Percentiles rank a stretch among this genome's conserved stretches.
Evolutionary conservation across 1,140 invertebrate species (phyloP).

Genomic region (Mactra quadrangularis): DNA sequence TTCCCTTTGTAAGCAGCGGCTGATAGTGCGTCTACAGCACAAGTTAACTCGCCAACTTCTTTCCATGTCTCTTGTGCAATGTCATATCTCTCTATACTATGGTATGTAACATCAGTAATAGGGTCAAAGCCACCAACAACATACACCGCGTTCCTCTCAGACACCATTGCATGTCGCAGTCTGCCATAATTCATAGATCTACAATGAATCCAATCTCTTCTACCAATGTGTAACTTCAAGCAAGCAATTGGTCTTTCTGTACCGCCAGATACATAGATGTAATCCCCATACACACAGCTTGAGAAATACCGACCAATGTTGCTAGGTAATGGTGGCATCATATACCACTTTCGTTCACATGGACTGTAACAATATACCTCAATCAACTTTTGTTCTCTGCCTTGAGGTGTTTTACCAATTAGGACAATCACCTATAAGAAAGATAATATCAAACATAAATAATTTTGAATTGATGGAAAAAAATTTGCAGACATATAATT

Average conservation of each 20-base stretch:
- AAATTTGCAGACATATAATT: too few species aligned
- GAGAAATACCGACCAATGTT: conserved; percentile 74
- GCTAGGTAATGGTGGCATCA: conserved; percentile 68
- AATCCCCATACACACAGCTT: conserved; percentile 72
- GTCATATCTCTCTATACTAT: conserved; percentile 66
- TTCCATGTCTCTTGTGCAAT: conserved; percentile 69
- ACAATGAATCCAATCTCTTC: conserved; percentile 68
- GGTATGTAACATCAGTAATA: conserved; percentile 64
- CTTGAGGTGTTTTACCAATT: conserved; percentile 71
- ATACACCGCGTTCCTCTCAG: conserved; percentile 69
- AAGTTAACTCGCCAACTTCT: conserved; percentile 66
- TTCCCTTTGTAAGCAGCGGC: conserved; percentile 69
- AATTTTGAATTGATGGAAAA: background rate
- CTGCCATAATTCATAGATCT: conserved; percentile 70
- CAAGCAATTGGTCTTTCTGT: conserved; percentile 67
- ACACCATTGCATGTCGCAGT: conserved; percentile 71
- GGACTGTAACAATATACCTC: conserved; percentile 70
- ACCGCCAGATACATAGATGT: conserved; percentile 73
- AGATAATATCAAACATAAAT: conserved; percentile 32
- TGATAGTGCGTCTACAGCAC: conserved; percentile 70
- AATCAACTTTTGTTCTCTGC: conserved; percentile 70
- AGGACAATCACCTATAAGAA: conserved; percentile 68
- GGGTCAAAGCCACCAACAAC: conserved; percentile 73
- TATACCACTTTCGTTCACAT: conserved; percentile 66
- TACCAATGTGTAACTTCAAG: conserved; percentile 61